Base-by-base conservation (phyloP, 2,113 vertebrate genomes). In the Eubucco bourcierii region DNA sequence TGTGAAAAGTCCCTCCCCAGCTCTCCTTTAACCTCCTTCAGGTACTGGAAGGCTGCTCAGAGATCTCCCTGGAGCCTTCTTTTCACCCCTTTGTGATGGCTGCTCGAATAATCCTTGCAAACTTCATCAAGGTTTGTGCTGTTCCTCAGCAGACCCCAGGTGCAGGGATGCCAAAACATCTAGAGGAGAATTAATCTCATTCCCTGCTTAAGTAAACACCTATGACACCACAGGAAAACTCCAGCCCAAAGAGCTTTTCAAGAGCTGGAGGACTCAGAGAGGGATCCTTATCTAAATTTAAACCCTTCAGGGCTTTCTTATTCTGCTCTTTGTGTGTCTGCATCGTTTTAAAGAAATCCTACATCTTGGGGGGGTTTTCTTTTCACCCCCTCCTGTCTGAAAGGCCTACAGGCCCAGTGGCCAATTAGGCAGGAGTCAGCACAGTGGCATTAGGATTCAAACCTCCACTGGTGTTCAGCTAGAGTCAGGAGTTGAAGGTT, bases 281-380 rank as follows among this genome's bases (percentile, higher is more conserved):
- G 61, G 80, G 67, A 10, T 17, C 8, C 27, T 75, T 55, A 90
- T 53, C 91, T 46, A 13, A 84, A 63, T 66, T 80, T 44, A 37
- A 87, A 37, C 61, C 63, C 92, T 90, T 50, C 15, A 53, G 67
- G 88, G 63, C 75, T 74, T 53, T 79, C 88, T 65, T 31, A 46
- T 88, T 79, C 81, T 39, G 71, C 46, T 90, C 84, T 90, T 95
- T 93, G 92, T 92, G 80, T 61, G 55, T 82, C 86, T n/a, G 67
- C 74, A 56, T 39, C 53, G 12, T 25, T 94, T 76, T 17, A 28
- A 55, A 81, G 81, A 91, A 24, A 56, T 70, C 67, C 80, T 17
- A 59, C 3, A 24, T 55, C 9, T 9, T 39, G 37, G 37, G 52
- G 15, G 1, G n/a, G 29, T 90, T 28, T 7, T 23, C 21, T 23